These are phyloP conservation scores for Osmerus mordax DNA, from an alignment of 2,113 vertebrate species.

Conservation along the genomic window DNA sequence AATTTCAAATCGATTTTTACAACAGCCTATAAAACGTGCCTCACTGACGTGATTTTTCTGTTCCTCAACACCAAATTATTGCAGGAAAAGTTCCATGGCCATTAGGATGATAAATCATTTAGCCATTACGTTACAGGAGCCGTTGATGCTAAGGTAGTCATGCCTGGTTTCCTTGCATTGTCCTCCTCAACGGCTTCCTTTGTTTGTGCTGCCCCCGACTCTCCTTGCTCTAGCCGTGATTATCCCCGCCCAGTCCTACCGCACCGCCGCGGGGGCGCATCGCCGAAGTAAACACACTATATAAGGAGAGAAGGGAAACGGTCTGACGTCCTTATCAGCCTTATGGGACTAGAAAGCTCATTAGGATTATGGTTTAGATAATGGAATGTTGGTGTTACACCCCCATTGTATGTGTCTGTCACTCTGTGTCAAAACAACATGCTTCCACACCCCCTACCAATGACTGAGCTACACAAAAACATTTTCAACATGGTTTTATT, in stretches of 20 bases:
- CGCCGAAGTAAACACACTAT: not conserved
- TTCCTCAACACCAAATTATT: too few relatives aligned
- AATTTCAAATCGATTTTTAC: too few relatives aligned
- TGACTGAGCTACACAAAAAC: too few relatives aligned
- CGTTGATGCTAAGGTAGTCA: not conserved
- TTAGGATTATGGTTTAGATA: too few relatives aligned
- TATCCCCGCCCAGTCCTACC: constrained; percentile 8
- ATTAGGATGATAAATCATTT: not conserved
- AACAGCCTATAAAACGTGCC: too few relatives aligned
- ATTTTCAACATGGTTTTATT: too few relatives aligned
- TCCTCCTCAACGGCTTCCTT: constrained; percentile 8
- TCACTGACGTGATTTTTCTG: too few relatives aligned
- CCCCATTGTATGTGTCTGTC: too few relatives aligned
- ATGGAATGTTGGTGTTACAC: too few relatives aligned
- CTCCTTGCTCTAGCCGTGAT: not conserved
- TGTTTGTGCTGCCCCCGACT: constrained; percentile 3
- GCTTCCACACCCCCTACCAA: too few relatives aligned
- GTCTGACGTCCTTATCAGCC: not conserved
- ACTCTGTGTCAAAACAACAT: too few relatives aligned
- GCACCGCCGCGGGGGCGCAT: not conserved
- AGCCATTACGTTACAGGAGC: not conserved
- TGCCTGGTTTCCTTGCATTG: constrained; percentile 4
- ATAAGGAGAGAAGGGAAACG: not conserved
- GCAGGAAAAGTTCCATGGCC: not conserved
- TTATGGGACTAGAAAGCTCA: too few relatives aligned